Percentiles rank a stretch among this genome's conserved stretches.
Evolutionary conservation across 2,797 vertebrate genomes (phyloP).

Genomic region (Rhinatrema bivittatum): DNA sequence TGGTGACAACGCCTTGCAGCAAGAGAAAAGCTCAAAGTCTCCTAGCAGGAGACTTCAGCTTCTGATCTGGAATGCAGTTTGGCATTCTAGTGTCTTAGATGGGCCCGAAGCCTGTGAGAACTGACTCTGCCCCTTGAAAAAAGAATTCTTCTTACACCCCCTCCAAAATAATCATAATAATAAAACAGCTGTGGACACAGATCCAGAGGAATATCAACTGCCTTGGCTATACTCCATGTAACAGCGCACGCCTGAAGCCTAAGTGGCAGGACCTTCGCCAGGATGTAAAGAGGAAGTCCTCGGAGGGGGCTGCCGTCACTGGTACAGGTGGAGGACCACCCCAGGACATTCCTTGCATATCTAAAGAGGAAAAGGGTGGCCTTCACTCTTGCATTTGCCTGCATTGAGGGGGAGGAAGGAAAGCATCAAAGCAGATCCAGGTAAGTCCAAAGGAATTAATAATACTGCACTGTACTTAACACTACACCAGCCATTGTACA

Average conservation of each 20-base stretch:
- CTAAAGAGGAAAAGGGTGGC: conserved; percentile 6
- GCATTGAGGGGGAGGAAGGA: conserved; percentile 21
- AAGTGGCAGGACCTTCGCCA: conserved; percentile 21
- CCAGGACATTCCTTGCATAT: conserved; percentile 12
- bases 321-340: conserved; percentile 15
- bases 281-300: conserved; percentile 17
- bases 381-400: conserved; percentile 19
- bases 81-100: too few species aligned
- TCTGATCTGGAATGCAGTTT: too few species aligned
- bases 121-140: not conserved
- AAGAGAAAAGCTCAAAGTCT: too few species aligned
- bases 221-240: conserved; percentile 21
- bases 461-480: conserved; percentile 14
- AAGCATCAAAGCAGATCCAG: conserved; percentile 23
- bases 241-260: conserved; percentile 17
- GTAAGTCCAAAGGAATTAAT: conserved; percentile 18
- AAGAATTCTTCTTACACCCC: not conserved
- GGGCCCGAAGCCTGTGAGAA: not conserved
- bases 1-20: too few species aligned
- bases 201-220: too few species aligned
- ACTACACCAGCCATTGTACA: too few species aligned
- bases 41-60: conserved; percentile 26
- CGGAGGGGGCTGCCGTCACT: conserved; percentile 18
- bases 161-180: conserved; percentile 7
- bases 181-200: conserved; percentile 17